These are phyloP conservation scores for Actinia tenebrosa DNA, from an alignment of 64 coral and sea anemone species.

Conservation along the genomic window DNA sequence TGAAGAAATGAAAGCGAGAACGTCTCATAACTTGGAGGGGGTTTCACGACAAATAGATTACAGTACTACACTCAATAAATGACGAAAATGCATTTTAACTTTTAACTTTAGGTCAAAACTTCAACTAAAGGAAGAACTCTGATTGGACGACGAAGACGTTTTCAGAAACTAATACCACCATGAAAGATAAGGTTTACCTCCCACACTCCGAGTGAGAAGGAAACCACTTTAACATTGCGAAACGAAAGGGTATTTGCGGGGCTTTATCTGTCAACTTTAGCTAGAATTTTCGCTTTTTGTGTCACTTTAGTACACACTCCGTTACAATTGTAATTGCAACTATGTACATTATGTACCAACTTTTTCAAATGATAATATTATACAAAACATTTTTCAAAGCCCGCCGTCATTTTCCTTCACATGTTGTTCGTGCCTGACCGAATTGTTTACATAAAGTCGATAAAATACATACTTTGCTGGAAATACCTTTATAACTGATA, in stretches of 20 bases:
- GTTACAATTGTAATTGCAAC: background rate
- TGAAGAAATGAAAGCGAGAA: too few relatives aligned
- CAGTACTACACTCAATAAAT: too few relatives aligned
- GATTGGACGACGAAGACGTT: background rate
- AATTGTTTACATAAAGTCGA: background rate
- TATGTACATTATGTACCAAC: background rate
- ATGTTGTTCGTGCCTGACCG: background rate
- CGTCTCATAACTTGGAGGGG: too few relatives aligned
- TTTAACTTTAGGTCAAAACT: constrained; percentile 11
- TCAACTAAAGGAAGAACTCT: background rate
- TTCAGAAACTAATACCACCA: constrained; percentile 6
- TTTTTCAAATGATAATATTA: background rate
- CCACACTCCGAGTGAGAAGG: background rate
- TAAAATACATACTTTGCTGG: background rate
- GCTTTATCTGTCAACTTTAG: background rate
- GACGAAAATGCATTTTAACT: background rate
- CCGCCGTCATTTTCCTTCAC: background rate
- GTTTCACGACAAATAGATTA: too few relatives aligned
- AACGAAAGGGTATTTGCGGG: background rate
- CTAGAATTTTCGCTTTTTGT: background rate
- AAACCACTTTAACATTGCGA: constrained; percentile 11
- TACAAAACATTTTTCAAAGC: background rate
- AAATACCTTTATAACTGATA: constrained; percentile 6
- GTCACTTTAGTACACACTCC: background rate
- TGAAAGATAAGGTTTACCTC: constrained; percentile 14